phyloP scores from a whole-genome alignment of 1,140 invertebrate species.

The Polypedilum pembai region DNA sequence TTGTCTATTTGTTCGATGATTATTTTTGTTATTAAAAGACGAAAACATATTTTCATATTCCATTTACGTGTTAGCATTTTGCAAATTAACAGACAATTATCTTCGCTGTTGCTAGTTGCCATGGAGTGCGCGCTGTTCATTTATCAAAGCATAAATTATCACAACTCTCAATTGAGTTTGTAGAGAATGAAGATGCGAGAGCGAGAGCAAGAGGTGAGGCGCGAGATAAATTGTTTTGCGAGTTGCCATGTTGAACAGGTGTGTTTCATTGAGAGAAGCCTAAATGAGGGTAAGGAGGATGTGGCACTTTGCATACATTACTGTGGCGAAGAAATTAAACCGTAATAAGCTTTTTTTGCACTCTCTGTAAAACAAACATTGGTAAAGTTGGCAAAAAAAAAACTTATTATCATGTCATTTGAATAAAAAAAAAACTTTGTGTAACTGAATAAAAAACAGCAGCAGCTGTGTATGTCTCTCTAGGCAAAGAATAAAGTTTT shows the following conservation, averaged over 20 bases:
- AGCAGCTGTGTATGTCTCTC: neutral
- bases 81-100: conserved; percentile 13
- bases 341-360: neutral
- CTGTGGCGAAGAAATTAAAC: conserved; percentile 23
- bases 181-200: neutral
- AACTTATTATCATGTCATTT: conserved; percentile 23
- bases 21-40: neutral
- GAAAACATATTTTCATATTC: neutral
- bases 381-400: conserved; percentile 6
- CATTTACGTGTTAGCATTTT: neutral
- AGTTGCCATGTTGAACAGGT: neutral
- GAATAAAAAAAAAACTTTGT: neutral
- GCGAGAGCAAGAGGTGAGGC: too few species aligned
- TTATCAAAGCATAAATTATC: conserved; percentile 19
- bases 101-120: neutral
- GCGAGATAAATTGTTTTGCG: too few species aligned
- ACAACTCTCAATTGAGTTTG: neutral
- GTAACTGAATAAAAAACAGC: neutral
- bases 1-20: neutral
- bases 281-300: too few species aligned
- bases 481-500: neutral
- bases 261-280: neutral
- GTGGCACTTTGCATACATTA: neutral
- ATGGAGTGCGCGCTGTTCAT: neutral
- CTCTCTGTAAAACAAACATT: neutral